These are phyloP conservation scores for Listronotus bonariensis DNA, from an alignment of 1,140 invertebrate genomes.

Conservation along the genomic window DNA sequence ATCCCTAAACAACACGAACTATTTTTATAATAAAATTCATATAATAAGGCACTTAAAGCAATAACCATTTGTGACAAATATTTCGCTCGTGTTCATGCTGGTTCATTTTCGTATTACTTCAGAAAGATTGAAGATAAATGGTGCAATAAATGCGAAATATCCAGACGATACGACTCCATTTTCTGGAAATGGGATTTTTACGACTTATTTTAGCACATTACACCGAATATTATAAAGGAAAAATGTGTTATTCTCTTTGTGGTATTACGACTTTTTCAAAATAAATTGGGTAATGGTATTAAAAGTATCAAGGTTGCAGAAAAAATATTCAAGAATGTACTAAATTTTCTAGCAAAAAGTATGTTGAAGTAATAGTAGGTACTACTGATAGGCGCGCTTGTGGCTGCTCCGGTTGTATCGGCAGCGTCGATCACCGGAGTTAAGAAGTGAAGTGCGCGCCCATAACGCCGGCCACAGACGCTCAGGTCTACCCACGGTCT, in stretches of 20 bases:
- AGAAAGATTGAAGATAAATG: slow-evolving; percentile 41
- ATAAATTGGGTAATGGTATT: slow-evolving; percentile 5
- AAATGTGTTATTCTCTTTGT: slow-evolving; percentile 30
- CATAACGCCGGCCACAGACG: no score
- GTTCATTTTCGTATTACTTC: slow-evolving; percentile 36
- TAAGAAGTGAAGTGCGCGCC: no score
- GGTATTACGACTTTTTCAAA: slow-evolving; percentile 22
- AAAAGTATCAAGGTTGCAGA: not conserved
- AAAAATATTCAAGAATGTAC: no score
- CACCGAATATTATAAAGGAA: slow-evolving; percentile 40
- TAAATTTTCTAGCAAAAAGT: no score
- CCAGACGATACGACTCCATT: slow-evolving; percentile 44
- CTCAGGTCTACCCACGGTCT: no score
- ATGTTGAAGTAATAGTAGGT: no score
- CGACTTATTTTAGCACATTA: slow-evolving; percentile 38
- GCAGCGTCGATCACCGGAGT: no score
- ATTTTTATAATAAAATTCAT: slow-evolving; percentile 31
- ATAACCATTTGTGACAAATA: slow-evolving; percentile 37
- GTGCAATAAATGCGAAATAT: slow-evolving; percentile 45
- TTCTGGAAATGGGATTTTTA: slow-evolving; percentile 45
- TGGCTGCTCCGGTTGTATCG: no score
- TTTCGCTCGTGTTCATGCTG: slow-evolving; percentile 35
- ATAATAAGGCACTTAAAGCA: slow-evolving; percentile 32
- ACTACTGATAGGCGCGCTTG: no score
- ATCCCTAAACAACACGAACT: not conserved